Conservation (phyloP, 2,888 invertebrate species). For the Hyles lineata region DNA sequence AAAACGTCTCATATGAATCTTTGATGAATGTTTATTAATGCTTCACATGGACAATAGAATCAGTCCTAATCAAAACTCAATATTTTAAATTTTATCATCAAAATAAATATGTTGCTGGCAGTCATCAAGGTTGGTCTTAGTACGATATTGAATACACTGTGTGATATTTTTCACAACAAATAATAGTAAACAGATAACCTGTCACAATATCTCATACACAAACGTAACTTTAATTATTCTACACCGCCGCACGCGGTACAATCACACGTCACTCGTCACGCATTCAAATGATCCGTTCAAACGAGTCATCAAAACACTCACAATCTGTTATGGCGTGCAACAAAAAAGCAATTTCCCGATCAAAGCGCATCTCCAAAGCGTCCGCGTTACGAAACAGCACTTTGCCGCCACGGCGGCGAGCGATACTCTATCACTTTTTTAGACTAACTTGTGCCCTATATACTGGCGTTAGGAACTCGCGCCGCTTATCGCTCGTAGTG, state of each 20-base stretch:
- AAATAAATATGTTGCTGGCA: no score
- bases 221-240: not conserved
- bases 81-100: no score
- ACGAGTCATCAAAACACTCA: conserved; percentile 37
- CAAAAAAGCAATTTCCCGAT: conserved; percentile 38
- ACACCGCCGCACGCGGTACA: not conserved
- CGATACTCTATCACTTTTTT: conserved; percentile 46
- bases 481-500: not conserved
- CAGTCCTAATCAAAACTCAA: no score
- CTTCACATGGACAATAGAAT: no score
- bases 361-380: conserved; percentile 35
- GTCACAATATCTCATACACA: no score
- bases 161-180: no score
- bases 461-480: conserved; percentile 34
- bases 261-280: not conserved
- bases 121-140: no score
- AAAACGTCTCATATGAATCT: no score
- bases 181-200: no score
- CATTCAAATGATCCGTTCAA: not conserved
- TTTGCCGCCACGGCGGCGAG: conserved; percentile 37
- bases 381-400: conserved; percentile 45
- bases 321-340: conserved; percentile 35
- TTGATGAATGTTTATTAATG: no score
- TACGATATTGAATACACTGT: no score
- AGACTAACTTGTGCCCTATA: conserved; percentile 54